These are phyloP conservation scores for Coleophora deauratella DNA, from an alignment of 2,888 invertebrate genomes.

Conservation along the genomic window DNA sequence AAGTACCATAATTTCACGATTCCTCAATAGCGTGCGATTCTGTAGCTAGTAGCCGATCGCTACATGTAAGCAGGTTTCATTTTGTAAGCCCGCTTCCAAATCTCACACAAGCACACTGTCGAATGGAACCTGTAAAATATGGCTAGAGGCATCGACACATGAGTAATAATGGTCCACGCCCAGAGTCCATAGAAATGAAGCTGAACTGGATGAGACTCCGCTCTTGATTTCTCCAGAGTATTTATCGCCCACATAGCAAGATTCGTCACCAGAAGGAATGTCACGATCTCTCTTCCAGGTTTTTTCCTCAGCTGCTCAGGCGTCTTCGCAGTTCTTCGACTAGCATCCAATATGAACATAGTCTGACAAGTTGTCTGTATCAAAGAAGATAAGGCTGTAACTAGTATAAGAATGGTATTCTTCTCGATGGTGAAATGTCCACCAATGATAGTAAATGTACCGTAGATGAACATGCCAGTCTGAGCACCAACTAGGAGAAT, in stretches of 20 bases:
- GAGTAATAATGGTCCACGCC: conserved; percentile 97
- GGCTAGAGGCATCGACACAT: conserved; percentile 93
- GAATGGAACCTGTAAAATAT: conserved; percentile 97
- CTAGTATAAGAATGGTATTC: conserved; percentile 85
- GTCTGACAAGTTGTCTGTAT: conserved; percentile 93
- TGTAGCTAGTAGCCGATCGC: conserved; percentile 58
- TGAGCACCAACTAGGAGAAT: conserved; percentile 94
- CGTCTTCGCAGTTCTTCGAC: conserved; percentile 86
- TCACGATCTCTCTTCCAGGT: conserved; percentile 94
- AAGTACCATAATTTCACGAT: conserved; percentile 43
- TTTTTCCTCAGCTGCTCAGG: conserved; percentile 88
- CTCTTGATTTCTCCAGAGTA: conserved; percentile 91
- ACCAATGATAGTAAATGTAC: conserved; percentile 94
- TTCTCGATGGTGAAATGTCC: conserved; percentile 90
- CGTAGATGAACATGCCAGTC: conserved; percentile 95
- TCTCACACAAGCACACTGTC: conserved; percentile 95
- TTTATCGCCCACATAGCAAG: conserved; percentile 96
- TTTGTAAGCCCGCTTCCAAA: conserved; percentile 97
- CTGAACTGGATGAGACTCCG: conserved; percentile 94
- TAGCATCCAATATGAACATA: conserved; percentile 93
- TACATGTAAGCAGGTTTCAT: conserved; percentile 91
- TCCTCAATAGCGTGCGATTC: conserved; percentile 27
- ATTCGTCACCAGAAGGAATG: conserved; percentile 91
- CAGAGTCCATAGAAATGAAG: conserved; percentile 93
- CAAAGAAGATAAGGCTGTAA: conserved; percentile 88